phyloP scores from a whole-genome alignment of 2,797 vertebrate species.

The Lagocephalus sceleratus region DNA sequence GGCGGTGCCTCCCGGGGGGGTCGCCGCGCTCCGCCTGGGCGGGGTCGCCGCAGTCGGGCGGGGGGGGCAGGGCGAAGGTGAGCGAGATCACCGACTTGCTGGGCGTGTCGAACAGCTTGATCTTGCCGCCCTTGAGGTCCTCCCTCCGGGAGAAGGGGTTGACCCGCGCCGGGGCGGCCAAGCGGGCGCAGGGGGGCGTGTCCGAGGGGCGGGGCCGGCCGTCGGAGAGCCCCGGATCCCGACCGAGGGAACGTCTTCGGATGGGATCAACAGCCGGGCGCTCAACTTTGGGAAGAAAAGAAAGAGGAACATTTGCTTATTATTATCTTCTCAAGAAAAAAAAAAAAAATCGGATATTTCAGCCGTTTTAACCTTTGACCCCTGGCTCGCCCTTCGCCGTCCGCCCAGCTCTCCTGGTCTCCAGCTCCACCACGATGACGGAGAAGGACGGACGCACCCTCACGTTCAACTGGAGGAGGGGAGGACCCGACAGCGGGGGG shows the following conservation, averaged over 20 bases:
- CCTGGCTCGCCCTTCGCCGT: conserved; percentile 40
- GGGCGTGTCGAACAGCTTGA: conserved; percentile 92
- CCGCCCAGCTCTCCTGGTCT: conserved; percentile 57
- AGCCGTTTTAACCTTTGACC: conserved; percentile 62
- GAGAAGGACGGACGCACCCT: conserved; percentile 84
- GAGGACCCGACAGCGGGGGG: not conserved
- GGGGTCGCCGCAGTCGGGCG: conserved; percentile 60
- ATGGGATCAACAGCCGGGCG: conserved; percentile 14
- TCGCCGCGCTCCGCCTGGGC: conserved; percentile 50
- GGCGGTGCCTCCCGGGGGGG: conserved; percentile 67
- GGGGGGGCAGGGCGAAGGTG: conserved; percentile 83
- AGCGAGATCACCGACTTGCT: conserved; percentile 90
- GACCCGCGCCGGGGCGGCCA: conserved; percentile 72
- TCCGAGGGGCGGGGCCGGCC: conserved; percentile 80
- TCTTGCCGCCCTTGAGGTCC: conserved; percentile 93
- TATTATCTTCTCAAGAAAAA: not conserved
- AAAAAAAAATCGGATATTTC: not conserved
- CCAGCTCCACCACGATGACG: conserved; percentile 82
- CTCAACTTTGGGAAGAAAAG: conserved; percentile 13
- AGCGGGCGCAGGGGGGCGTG: conserved; percentile 22
- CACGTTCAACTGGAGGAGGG: conserved; percentile 79
- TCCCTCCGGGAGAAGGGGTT: conserved; percentile 95
- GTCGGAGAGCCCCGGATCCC: conserved; percentile 80
- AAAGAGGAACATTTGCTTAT: not conserved
- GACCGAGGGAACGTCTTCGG: conserved; percentile 59